Evolutionary conservation across 2,888 invertebrate species (phyloP).

Genomic region (Spisula solida): DNA sequence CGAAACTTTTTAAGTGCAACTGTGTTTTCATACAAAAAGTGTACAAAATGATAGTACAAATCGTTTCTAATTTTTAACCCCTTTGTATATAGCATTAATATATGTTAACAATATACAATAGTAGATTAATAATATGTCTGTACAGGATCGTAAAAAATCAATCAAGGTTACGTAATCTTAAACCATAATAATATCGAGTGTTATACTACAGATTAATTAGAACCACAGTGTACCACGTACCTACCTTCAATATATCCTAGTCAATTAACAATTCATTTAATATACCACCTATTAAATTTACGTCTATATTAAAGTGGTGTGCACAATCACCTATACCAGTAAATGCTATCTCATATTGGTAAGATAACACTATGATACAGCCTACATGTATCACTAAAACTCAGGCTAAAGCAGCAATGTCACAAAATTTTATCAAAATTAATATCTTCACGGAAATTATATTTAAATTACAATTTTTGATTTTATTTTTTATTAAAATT

Average conservation of each 20-base stretch:
- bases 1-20: too few relatives aligned
- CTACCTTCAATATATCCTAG: neutral
- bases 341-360: neutral
- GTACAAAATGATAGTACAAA: too few relatives aligned
- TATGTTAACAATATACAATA: too few relatives aligned
- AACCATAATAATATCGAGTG: neutral
- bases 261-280: neutral
- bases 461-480: too few relatives aligned
- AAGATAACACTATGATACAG: too few relatives aligned
- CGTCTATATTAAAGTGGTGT: neutral
- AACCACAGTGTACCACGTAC: neutral
- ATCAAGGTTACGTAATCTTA: neutral
- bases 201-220: neutral
- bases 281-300: neutral
- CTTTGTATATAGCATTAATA: too few relatives aligned
- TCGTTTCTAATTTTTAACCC: too few relatives aligned
- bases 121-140: too few relatives aligned
- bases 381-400: neutral
- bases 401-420: neutral
- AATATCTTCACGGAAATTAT: too few relatives aligned
- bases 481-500: too few relatives aligned
- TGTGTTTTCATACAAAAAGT: too few relatives aligned
- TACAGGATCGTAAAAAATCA: too few relatives aligned
- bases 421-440: neutral
- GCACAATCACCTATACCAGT: neutral